Evolutionary conservation across 2,888 invertebrate genomes (phyloP).

Genomic region (Calameuta idolon): DNA sequence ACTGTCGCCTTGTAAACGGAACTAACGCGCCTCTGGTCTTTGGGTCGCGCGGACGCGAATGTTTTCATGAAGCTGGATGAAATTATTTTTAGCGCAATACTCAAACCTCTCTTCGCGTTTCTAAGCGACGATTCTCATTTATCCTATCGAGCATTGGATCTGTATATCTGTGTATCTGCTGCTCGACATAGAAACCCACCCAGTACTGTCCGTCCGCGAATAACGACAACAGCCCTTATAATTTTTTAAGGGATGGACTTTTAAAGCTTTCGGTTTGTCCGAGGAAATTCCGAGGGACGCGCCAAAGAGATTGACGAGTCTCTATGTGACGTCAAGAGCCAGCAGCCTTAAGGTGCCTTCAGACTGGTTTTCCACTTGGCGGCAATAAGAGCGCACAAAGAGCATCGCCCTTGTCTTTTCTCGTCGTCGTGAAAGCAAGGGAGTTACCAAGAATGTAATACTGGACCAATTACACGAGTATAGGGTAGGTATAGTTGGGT

Average conservation of each 20-base stretch:
- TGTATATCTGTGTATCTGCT: not conserved
- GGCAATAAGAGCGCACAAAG: slow-evolving; percentile 46
- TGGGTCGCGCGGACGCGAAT: too few relatives aligned
- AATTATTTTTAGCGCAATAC: not conserved
- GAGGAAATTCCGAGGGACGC: not conserved
- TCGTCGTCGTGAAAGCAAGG: slow-evolving; percentile 25
- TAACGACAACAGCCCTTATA: not conserved
- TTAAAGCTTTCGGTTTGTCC: not conserved
- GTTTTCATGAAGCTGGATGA: not conserved
- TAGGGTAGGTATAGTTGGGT: not conserved
- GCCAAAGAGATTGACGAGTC: not conserved
- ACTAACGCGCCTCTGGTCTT: not conserved
- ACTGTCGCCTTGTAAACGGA: not conserved
- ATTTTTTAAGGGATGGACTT: not conserved
- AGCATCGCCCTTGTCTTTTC: slow-evolving; percentile 42
- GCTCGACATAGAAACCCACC: not conserved
- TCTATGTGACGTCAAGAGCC: not conserved
- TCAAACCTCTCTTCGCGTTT: not conserved
- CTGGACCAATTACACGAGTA: slow-evolving; percentile 56
- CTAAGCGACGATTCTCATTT: not conserved
- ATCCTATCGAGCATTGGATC: not conserved
- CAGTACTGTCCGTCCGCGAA: too few relatives aligned
- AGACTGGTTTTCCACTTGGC: slow-evolving; percentile 16
- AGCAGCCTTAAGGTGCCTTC: slow-evolving; percentile 1
- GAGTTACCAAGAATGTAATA: slow-evolving; percentile 61